Evolutionary conservation across 2,888 invertebrate species (phyloP), one percentile per base, ranked within the genome.

Genomic region (Arrhopalites spinosus): DNA sequence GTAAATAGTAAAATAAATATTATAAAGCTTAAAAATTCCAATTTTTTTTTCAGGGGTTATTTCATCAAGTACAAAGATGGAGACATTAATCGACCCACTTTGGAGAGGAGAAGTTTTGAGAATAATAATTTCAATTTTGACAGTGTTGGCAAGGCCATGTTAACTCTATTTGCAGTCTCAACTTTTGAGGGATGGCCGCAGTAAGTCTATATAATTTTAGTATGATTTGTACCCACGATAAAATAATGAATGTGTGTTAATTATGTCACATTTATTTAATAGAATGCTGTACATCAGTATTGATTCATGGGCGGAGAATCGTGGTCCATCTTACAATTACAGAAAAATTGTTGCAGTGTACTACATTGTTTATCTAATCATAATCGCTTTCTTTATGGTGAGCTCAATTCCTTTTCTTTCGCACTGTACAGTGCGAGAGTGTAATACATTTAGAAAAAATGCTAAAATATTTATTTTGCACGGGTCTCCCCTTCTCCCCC

Each of bases 381-480:
- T 90, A 82, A 89, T 89, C 79, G 89, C 89, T 70, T 90, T 89
- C 86, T 89, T 90, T 86, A 89, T 90, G 89, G 89, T 89, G 83
- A 11, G 11, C 11, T 36, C 36, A 36, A 36, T n/a, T n/a, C n/a
- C 36, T 36, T 36, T 7, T 11, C 36, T 7, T 11, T 36, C 36
- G 11, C 36, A 36, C 36, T 36, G n/a, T n/a, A n/a, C n/a, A n/a
- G n/a, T n/a, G n/a, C n/a, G n/a, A n/a, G n/a, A n/a, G n/a, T n/a
- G n/a, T n/a, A n/a, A n/a, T n/a, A n/a, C n/a, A n/a, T n/a, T n/a
- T n/a, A n/a, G n/a, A n/a, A n/a, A n/a, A n/a, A n/a, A n/a, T n/a
- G n/a, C n/a, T n/a, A n/a, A n/a, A n/a, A n/a, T n/a, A n/a, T n/a
- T n/a, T n/a, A n/a, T n/a, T n/a, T n/a, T n/a, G n/a, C n/a, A n/a